Percentiles rank a stretch among this genome's conserved stretches.
phyloP scores from a whole-genome alignment of 2,888 invertebrate genomes.

The Listrodromus nycthemerus region DNA sequence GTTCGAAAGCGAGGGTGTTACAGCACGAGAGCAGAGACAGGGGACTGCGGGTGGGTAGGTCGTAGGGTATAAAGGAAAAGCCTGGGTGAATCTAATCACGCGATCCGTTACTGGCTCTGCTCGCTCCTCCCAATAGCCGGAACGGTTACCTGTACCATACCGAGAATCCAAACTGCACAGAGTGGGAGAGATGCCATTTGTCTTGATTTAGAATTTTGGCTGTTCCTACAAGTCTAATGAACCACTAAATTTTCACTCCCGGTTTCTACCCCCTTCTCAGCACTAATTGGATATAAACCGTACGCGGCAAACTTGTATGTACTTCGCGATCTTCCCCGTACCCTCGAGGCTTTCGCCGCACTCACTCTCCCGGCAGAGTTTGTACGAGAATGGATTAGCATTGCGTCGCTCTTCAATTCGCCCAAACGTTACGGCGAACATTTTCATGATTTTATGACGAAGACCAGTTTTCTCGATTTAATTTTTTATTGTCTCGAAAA shows the following conservation, averaged over 20 bases:
- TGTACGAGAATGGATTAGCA: slow-evolving; percentile 45
- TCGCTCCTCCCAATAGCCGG: slow-evolving; percentile 40
- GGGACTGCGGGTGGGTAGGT: slow-evolving; percentile 8
- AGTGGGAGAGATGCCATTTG: slow-evolving; percentile 44
- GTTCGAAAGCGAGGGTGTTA: slow-evolving; percentile 37
- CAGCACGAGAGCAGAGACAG: slow-evolving; percentile 30
- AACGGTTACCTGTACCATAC: slow-evolving; percentile 44
- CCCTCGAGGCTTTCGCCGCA: slow-evolving; percentile 42
- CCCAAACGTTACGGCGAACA: slow-evolving; percentile 30
- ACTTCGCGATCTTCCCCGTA: slow-evolving; percentile 2
- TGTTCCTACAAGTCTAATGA: slow-evolving; percentile 63
- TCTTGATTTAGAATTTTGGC: slow-evolving; percentile 64
- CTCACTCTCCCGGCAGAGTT: slow-evolving; percentile 46
- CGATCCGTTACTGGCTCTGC: slow-evolving; percentile 41
- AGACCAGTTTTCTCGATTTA: slow-evolving; percentile 18
- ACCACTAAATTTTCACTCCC: slow-evolving; percentile 63
- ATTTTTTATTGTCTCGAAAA: slow-evolving; percentile 31
- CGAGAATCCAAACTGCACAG: slow-evolving; percentile 35
- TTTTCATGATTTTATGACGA: slow-evolving; percentile 16
- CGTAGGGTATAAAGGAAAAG: slow-evolving; percentile 23
- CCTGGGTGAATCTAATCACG: slow-evolving; percentile 53
- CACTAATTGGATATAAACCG: slow-evolving; percentile 67
- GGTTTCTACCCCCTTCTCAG: not conserved
- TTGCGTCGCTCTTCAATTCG: not conserved
- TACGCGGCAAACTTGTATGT: slow-evolving; percentile 49